Percentiles rank a stretch among this genome's conserved stretches.
Evolutionary conservation across 2,888 invertebrate genomes (phyloP).

Genomic region (Anticlea derivata): DNA sequence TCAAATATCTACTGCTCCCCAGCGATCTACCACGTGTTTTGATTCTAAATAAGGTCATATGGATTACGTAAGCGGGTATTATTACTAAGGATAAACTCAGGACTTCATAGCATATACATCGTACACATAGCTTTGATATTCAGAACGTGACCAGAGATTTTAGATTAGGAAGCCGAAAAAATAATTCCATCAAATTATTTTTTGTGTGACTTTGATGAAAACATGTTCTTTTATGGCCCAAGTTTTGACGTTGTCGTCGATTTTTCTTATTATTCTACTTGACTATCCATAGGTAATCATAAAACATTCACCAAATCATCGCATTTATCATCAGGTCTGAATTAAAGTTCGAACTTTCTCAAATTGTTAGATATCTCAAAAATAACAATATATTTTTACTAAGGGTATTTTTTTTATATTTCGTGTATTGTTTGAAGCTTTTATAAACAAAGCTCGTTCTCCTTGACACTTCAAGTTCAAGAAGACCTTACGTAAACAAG

Average conservation of each 20-base stretch:
- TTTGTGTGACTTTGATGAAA: conserved; percentile 15
- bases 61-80: conserved; percentile 34
- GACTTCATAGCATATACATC: conserved; percentile 12
- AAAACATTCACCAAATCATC: too few species aligned
- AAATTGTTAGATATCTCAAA: too few species aligned
- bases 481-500: conserved; percentile 30
- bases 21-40: conserved; percentile 28
- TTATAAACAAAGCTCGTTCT: conserved; percentile 17
- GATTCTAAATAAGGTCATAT: conserved; percentile 31
- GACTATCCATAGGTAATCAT: too few species aligned
- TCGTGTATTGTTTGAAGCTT: conserved; percentile 1
- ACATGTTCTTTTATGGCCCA: conserved; percentile 10
- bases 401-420: not conserved
- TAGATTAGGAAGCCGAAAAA: conserved; percentile 27
- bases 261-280: too few species aligned
- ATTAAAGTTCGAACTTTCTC: too few species aligned
- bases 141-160: conserved; percentile 36
- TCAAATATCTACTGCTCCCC: conserved; percentile 17
- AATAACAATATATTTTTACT: too few species aligned
- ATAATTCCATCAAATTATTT: conserved; percentile 13
- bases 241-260: too few species aligned
- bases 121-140: conserved; percentile 14
- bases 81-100: conserved; percentile 29
- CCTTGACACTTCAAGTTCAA: conserved; percentile 25
- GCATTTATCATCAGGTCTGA: too few species aligned